phyloP scores from a whole-genome alignment of 2,888 invertebrate species.

The Apamea sordens region DNA sequence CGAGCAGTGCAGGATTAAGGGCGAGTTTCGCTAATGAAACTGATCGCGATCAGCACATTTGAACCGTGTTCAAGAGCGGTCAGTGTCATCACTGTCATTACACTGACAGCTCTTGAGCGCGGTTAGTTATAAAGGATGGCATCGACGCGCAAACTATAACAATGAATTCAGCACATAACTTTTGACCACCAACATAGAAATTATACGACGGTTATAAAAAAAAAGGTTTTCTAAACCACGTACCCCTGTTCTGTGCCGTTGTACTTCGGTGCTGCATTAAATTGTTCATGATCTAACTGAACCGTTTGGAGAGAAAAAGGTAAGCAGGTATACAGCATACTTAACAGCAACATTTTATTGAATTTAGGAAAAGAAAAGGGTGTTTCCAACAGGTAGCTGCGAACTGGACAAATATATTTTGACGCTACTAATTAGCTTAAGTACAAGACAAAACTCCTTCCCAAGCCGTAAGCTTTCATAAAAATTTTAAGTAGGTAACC shows the following conservation, averaged over 20 bases:
- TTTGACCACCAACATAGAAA: too few species aligned
- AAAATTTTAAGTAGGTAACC: background rate
- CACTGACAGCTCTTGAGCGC: background rate
- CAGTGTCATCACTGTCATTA: background rate
- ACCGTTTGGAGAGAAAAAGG: background rate
- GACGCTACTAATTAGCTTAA: background rate
- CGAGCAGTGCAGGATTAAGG: background rate
- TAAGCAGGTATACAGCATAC: too few species aligned
- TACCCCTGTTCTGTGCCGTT: background rate
- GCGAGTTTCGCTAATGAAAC: background rate
- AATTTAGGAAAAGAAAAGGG: background rate
- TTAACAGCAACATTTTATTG: background rate
- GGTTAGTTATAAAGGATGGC: too few species aligned
- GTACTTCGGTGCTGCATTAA: background rate
- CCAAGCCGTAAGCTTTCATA: background rate
- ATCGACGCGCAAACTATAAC: too few species aligned
- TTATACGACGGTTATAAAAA: too few species aligned
- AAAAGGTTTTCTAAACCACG: background rate
- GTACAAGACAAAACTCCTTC: background rate
- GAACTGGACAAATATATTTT: background rate
- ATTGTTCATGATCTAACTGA: too few species aligned
- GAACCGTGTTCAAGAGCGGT: background rate
- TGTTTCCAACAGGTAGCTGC: background rate
- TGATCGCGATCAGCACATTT: background rate
- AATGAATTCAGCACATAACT: too few species aligned